Base-by-base conservation (phyloP, 2,888 invertebrate genomes). In the Ariolimax columbianus region DNA sequence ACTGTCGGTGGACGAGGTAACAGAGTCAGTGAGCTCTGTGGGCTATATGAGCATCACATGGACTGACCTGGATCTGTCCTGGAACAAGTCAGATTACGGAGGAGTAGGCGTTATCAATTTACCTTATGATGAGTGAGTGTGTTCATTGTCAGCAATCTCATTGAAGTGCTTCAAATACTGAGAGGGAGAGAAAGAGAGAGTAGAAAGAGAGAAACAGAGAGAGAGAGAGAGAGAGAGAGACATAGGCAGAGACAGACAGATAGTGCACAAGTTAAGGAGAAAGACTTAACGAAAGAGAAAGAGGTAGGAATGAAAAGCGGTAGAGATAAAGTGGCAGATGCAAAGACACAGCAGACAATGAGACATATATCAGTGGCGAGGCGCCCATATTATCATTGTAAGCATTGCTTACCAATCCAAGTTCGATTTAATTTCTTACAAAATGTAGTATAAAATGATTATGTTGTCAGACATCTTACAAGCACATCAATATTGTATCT, bases 61-160 rank as follows among this genome's bases (percentile, higher is more conserved):
- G 86, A 19, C 9, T 2, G 86, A 86, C 66, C n/a, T 26, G 17
- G 82, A 72, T 17, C 73, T 86, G 17, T 7, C 78, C 26, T 86
- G 86, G 86, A 59, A 86, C 47, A 23, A 59, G 23, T 19, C 77
- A 23, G 78, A 82, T n/a, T 78, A 86, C 30, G 55, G 30, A 19
- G 77, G 47, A 19, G 70, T 85, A 7, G 36, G 40, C 11, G 1
- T 2, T 23, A 26, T 85, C 47, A 23, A 36, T 33, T 1, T 85
- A 30, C 36, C 38, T 40, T 38, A 55, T 51, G 38, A 68, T n/a
- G 72, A 80, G 66, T 66, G 30, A 47, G 68, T n/a, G n/a, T n/a
- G n/a, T n/a, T n/a, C n/a, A 26, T 9, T 63, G 0, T 26, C 11
- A 14, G 7, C 23, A 59, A 17, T n/a, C n/a, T n/a, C n/a, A n/a